Conservation (phyloP, 1,140 invertebrate genomes). For the Metopolophium dirhodum region DNA sequence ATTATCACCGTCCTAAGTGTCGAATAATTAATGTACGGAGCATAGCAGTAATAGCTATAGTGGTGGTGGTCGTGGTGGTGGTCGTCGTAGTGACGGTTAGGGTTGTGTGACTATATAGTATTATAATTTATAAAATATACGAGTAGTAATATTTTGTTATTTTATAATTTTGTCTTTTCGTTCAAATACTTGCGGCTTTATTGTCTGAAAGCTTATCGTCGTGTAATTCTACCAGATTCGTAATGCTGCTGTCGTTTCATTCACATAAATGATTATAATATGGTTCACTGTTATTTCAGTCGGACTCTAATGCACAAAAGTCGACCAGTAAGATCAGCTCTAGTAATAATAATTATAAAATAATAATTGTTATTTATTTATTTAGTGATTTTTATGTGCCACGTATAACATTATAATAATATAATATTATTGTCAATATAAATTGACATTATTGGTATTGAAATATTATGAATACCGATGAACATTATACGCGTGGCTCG, state of each 20-base stretch:
- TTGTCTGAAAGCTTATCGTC: background rate
- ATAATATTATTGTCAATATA: background rate
- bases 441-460: background rate
- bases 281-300: background rate
- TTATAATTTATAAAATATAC: conserved; percentile 20
- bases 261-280: background rate
- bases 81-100: too few relatives aligned
- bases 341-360: background rate
- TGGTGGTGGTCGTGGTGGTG: background rate
- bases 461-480: background rate
- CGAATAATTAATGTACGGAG: background rate
- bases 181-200: background rate
- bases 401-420: too few relatives aligned
- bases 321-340: background rate
- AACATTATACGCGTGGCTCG: background rate
- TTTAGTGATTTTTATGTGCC: too few relatives aligned
- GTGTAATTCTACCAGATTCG: background rate
- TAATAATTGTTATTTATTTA: too few relatives aligned
- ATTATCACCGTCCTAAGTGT: background rate
- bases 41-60: background rate
- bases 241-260: background rate
- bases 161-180: background rate
- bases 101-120: background rate
- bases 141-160: conserved; percentile 1
- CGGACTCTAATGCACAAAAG: background rate